Conservation (phyloP, 2,113 vertebrate genomes). For the Bos javanicus region DNA sequence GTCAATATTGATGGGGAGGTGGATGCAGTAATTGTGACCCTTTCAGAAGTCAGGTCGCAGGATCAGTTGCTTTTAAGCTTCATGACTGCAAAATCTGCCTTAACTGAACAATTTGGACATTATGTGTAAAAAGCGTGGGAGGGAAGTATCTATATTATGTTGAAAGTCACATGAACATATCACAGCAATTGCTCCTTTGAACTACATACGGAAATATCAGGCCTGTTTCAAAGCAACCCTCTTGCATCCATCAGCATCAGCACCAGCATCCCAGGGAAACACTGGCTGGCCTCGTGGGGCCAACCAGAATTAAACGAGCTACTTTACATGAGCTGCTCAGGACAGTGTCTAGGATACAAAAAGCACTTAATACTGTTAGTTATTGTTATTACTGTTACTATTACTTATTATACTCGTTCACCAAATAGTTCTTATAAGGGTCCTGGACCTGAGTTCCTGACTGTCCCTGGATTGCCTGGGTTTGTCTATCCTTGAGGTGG, state of each 20-base stretch:
- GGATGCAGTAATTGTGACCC: not conserved
- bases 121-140: not conserved
- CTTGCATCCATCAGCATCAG: not conserved
- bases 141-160: not conserved
- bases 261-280: not conserved
- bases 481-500: too few relatives aligned
- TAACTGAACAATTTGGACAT: not conserved
- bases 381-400: accelerated
- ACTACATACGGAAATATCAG: not conserved
- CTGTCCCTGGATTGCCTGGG: not conserved
- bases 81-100: not conserved
- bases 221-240: not conserved
- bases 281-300: not conserved
- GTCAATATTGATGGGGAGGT: accelerated
- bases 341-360: too few relatives aligned
- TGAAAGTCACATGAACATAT: not conserved
- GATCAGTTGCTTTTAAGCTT: not conserved
- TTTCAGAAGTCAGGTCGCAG: accelerated
- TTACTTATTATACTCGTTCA: not conserved
- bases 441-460: not conserved
- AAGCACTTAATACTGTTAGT: not conserved
- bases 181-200: not conserved
- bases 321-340: too few relatives aligned
- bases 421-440: not conserved
- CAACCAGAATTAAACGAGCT: not conserved